Conservation (phyloP, 2,797 vertebrate species). For the Artibeus lituratus region DNA sequence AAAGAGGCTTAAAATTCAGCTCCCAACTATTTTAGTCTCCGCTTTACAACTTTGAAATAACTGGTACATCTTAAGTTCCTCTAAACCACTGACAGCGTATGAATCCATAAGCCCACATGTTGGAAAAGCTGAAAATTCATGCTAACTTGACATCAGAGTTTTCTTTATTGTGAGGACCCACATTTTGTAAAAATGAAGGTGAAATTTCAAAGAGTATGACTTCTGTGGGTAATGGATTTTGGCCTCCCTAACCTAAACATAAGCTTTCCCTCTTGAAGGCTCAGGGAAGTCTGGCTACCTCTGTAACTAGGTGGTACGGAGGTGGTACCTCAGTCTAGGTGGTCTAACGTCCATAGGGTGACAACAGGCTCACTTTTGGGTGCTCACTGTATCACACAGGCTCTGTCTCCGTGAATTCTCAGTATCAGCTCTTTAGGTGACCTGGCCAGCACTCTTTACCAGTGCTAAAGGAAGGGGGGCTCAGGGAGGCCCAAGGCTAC, state of each 20-base stretch:
- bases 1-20: conserved; percentile 71
- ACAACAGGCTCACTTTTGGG: neutral
- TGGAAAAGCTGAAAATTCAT: neutral
- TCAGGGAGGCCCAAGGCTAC: neutral
- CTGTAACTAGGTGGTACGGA: too few species aligned
- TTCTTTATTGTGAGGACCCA: neutral
- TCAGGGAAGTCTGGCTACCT: neutral
- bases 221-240: neutral
- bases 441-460: neutral
- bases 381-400: neutral
- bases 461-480: rapidly evolving
- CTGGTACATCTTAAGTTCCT: conserved; percentile 38
- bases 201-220: neutral
- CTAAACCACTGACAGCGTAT: neutral
- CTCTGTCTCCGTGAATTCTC: neutral
- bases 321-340: neutral
- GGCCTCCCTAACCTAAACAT: neutral
- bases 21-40: conserved; percentile 65
- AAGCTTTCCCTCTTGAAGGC: neutral
- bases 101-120: neutral
- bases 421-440: neutral
- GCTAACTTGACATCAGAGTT: neutral
- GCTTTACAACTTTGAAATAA: conserved; percentile 49
- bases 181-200: neutral
- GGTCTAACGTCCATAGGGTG: neutral